phyloP scores from a whole-genome alignment of 2,888 invertebrate genomes.

The Ochropleura leucogaster region DNA sequence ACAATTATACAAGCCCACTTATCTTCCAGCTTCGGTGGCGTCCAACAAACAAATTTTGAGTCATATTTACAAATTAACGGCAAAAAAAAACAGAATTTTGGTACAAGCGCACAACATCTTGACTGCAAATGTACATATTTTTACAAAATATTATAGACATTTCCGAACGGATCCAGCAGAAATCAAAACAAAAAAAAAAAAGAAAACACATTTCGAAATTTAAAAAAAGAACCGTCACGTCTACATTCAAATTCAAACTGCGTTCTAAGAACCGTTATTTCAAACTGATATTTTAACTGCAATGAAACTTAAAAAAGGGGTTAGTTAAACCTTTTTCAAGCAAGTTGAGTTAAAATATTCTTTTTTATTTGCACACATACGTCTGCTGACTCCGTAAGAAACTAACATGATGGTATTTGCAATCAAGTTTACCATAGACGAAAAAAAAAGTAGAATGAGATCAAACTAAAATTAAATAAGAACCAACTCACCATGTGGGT shows the following conservation, averaged over 20 bases:
- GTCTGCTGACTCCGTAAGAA: conserved; percentile 23
- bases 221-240: neutral
- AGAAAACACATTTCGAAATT: neutral
- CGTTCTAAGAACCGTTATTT: neutral
- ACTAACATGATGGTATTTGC: conserved; percentile 43
- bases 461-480: conserved; percentile 63
- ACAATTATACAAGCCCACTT: conserved; percentile 62
- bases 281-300: conserved; percentile 24
- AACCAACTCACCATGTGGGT: conserved; percentile 57
- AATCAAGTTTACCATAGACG: conserved; percentile 55
- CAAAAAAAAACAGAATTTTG: conserved; percentile 65
- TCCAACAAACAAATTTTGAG: conserved; percentile 64
- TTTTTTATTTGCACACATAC: neutral
- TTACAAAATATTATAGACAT: conserved; percentile 53
- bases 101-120: conserved; percentile 58
- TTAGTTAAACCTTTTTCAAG: conserved; percentile 50
- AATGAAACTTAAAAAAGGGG: conserved; percentile 41
- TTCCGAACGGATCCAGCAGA: conserved; percentile 20
- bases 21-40: conserved; percentile 61
- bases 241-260: conserved; percentile 6
- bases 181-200: neutral
- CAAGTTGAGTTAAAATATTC: conserved; percentile 23
- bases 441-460: conserved; percentile 60
- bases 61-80: conserved; percentile 64
- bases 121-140: conserved; percentile 58